A percentile compares a stretch with the other conserved stretches of the same genome.
Conservation (phyloP, 1,140 invertebrate genomes). For the Drosophila miranda region DNA sequence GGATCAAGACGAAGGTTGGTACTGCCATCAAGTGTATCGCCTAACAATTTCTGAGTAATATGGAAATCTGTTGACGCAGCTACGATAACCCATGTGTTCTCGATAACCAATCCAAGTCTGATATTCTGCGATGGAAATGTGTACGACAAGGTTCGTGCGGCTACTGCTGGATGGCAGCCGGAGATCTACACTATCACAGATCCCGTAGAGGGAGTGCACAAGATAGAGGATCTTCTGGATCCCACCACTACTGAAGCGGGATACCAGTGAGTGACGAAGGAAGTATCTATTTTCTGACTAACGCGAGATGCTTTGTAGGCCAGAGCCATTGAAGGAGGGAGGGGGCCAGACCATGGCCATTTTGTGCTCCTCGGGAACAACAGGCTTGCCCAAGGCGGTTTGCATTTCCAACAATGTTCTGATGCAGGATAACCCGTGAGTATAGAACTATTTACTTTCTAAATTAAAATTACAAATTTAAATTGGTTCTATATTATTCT, state of each 20-base stretch:
- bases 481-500: not conserved
- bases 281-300: not conserved
- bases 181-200: slow-evolving; percentile 54
- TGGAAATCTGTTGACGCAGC: slow-evolving; percentile 17
- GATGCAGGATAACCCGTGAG: slow-evolving; percentile 36
- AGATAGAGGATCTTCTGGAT: slow-evolving; percentile 51
- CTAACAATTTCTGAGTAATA: not conserved
- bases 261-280: slow-evolving; percentile 46
- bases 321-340: slow-evolving; percentile 38
- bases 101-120: slow-evolving; percentile 53
- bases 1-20: slow-evolving; percentile 48
- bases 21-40: too few species aligned
- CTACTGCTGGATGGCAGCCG: slow-evolving; percentile 41
- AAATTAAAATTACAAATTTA: not conserved
- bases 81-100: slow-evolving; percentile 51
- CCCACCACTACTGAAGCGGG: slow-evolving; percentile 46
- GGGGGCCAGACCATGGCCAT: slow-evolving; percentile 72
- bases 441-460: not conserved
- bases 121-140: slow-evolving; percentile 64
- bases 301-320: slow-evolving; percentile 23
- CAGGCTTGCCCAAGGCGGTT: slow-evolving; percentile 90
- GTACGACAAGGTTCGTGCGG: slow-evolving; percentile 47
- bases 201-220: slow-evolving; percentile 40
- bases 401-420: slow-evolving; percentile 85
- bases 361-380: slow-evolving; percentile 87